A percentile compares a stretch with the other conserved stretches of the same genome.
Conservation (phyloP, 2,113 vertebrate species). For the Circaetus cinerascens region DNA sequence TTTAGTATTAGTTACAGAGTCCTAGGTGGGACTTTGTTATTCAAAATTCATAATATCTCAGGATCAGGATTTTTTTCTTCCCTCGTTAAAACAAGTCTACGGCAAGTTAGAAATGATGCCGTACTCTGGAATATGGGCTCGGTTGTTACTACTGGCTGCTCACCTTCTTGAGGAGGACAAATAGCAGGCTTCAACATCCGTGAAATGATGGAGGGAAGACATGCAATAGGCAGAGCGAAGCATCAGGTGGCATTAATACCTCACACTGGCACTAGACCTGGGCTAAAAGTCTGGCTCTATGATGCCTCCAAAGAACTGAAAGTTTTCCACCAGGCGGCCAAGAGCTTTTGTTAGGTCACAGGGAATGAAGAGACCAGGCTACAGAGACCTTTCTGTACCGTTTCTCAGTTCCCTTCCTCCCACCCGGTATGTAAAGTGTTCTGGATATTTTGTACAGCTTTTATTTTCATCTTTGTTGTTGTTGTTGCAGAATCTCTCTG, state of each 20-base stretch:
- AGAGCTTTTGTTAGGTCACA: neutral
- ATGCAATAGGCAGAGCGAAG: neutral
- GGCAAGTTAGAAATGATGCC: neutral
- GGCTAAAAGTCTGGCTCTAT: neutral
- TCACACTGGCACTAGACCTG: neutral
- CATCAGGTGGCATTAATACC: neutral
- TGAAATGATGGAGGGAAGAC: neutral
- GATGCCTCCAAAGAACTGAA: neutral
- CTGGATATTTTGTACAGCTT: neutral
- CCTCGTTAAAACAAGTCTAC: neutral
- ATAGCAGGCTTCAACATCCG: neutral
- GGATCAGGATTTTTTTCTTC: neutral
- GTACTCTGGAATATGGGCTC: neutral
- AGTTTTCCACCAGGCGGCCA: neutral
- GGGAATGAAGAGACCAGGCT: neutral
- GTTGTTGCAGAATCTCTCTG: neutral
- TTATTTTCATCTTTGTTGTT: neutral
- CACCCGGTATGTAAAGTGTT: neutral
- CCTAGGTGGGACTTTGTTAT: neutral
- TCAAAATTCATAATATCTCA: neutral
- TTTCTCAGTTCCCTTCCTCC: neutral
- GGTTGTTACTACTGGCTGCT: neutral
- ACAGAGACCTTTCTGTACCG: neutral
- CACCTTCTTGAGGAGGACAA: neutral
- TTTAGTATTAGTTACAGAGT: neutral